These are phyloP conservation scores for Meghimatium bilineatum DNA, from an alignment of 2,888 invertebrate species.

Conservation along the genomic window DNA sequence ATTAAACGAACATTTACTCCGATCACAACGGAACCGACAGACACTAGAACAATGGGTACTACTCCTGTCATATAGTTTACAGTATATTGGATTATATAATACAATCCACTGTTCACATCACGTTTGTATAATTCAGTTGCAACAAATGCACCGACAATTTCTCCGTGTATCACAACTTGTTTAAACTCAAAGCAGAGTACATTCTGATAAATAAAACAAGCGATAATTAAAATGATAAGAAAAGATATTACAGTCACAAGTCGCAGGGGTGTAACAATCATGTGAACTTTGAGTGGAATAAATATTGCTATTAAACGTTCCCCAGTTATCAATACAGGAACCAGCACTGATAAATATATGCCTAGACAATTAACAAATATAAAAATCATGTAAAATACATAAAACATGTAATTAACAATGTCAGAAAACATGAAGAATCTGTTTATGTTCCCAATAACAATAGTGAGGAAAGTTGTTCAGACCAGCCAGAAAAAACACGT, in stretches of 20 bases:
- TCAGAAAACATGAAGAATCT: neutral
- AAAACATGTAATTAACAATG: neutral
- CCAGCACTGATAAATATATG: neutral
- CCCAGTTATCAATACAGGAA: neutral
- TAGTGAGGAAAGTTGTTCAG: neutral
- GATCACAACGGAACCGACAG: neutral
- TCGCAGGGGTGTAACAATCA: neutral
- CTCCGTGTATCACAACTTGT: neutral
- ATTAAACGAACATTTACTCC: neutral
- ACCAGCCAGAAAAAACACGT: neutral
- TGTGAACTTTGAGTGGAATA: neutral
- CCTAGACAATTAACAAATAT: neutral
- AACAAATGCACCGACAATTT: neutral
- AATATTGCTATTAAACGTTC: neutral
- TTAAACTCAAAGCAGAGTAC: neutral
- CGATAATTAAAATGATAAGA: neutral
- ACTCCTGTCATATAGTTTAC: neutral
- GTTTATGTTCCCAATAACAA: neutral
- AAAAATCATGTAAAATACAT: neutral
- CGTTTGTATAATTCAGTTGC: neutral
- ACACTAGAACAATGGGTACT: neutral
- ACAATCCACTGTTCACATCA: neutral
- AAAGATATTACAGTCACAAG: no score
- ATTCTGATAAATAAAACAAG: neutral
- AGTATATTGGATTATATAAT: neutral